Conservation (phyloP, 2,888 invertebrate genomes). For the Blastobasis lacticolella region DNA sequence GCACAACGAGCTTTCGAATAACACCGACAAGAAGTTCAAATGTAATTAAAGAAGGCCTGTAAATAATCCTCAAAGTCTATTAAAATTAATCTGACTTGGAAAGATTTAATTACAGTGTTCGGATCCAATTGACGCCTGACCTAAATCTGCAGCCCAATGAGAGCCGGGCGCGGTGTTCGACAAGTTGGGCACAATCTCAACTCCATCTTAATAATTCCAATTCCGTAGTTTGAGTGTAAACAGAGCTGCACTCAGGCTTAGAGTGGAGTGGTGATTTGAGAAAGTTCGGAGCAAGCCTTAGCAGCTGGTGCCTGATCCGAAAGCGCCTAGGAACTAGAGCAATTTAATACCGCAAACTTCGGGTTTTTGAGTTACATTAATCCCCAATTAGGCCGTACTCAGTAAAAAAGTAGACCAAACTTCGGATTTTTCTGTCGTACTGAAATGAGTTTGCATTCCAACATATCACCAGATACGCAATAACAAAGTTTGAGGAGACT, state of each 20-base stretch:
- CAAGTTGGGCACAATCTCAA: conserved; percentile 61
- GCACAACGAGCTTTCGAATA: too few species aligned
- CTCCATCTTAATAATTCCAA: conserved; percentile 66
- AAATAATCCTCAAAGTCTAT: background rate
- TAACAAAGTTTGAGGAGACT: conserved; percentile 11
- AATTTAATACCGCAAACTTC: too few species aligned
- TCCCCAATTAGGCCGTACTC: too few species aligned
- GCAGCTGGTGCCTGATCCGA: too few species aligned
- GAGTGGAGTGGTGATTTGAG: conserved; percentile 48
- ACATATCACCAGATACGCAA: background rate
- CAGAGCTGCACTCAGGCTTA: conserved; percentile 56
- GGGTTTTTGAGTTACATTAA: too few species aligned
- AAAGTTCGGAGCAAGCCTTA: conserved; percentile 33
- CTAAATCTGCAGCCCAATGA: conserved; percentile 67
- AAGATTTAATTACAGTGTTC: conserved; percentile 49
- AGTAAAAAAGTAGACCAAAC: too few species aligned
- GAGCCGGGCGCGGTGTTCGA: conserved; percentile 42
- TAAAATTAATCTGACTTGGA: conserved; percentile 6
- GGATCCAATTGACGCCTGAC: conserved; percentile 60
- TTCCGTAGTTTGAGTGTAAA: conserved; percentile 56
- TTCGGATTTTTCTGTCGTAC: too few species aligned
- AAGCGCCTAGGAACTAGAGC: too few species aligned
- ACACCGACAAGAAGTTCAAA: too few species aligned
- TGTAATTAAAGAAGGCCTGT: background rate
- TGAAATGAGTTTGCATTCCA: too few species aligned